These are phyloP conservation scores for Caenorhabditis uteleia DNA, from an alignment of 2,888 invertebrate genomes.

Conservation along the genomic window DNA sequence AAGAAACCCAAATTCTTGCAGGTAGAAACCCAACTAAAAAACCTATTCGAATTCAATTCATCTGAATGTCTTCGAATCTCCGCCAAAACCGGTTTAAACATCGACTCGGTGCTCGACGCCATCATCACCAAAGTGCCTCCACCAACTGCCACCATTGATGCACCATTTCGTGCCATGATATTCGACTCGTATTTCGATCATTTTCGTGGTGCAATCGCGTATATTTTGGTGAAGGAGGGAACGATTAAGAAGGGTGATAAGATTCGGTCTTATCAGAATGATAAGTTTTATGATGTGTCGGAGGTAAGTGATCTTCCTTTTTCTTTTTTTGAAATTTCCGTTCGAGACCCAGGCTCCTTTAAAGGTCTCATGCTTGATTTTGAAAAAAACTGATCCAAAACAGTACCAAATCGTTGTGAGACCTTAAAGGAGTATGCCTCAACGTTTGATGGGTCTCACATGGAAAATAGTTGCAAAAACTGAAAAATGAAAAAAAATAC, in stretches of 20 bases:
- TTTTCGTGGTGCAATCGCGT: constrained; percentile 82
- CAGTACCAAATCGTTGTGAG: not conserved
- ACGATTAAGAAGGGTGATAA: constrained; percentile 77
- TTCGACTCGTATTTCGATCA: constrained; percentile 94
- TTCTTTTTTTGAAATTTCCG: too few species aligned
- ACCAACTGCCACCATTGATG: constrained; percentile 69
- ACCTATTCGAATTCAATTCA: constrained; percentile 82
- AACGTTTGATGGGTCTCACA: too few species aligned
- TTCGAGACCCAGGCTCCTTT: too few species aligned
- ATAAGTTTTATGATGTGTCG: constrained; percentile 82
- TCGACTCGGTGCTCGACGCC: constrained; percentile 77
- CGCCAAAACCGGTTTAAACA: constrained; percentile 87
- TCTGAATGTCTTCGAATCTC: constrained; percentile 83
- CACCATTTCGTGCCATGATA: constrained; percentile 80
- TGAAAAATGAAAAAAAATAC: not conserved
- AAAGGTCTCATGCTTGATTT: too few species aligned
- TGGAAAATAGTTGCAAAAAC: not conserved
- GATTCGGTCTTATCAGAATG: constrained; percentile 78
- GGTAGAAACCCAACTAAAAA: constrained; percentile 81
- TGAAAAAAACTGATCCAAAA: too few species aligned
- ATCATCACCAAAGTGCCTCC: constrained; percentile 57
- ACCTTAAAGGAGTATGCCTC: too few species aligned
- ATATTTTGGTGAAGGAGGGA: constrained; percentile 83
- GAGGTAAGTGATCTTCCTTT: too few species aligned
- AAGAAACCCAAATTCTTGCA: constrained; percentile 9